These are phyloP conservation scores for Origma solitaria DNA, from an alignment of 2,113 vertebrate genomes.

Conservation along the genomic window DNA sequence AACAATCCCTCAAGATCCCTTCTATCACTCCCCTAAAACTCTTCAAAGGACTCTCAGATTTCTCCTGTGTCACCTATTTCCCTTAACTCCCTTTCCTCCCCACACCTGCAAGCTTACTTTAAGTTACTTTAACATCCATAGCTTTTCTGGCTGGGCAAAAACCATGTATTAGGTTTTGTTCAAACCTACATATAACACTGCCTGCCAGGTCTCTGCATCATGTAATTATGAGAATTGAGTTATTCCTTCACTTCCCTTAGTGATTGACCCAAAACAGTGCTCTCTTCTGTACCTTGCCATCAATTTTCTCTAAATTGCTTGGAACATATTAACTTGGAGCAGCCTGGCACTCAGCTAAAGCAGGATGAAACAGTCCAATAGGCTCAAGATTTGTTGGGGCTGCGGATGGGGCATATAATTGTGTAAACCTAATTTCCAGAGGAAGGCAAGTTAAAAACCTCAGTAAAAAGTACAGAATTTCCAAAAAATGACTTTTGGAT, in stretches of 20 bases:
- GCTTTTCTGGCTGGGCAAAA: background rate
- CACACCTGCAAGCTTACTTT: background rate
- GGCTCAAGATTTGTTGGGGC: conserved; percentile 4
- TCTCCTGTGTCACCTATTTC: background rate
- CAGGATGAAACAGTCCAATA: background rate
- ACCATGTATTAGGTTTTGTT: background rate
- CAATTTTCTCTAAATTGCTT: conserved; percentile 4
- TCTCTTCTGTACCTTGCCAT: background rate
- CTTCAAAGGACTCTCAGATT: background rate
- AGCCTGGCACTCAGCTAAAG: background rate
- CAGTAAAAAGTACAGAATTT: background rate
- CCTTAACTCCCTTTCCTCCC: background rate
- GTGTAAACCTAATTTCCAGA: background rate
- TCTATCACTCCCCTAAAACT: background rate
- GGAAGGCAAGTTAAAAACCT: background rate
- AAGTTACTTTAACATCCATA: background rate
- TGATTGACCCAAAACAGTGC: background rate
- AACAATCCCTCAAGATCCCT: background rate
- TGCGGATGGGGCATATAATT: background rate
- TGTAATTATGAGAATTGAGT: background rate
- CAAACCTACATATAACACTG: background rate
- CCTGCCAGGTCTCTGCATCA: background rate
- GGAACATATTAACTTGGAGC: background rate
- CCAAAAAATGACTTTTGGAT: background rate
- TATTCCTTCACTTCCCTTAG: background rate